Conservation (phyloP, 2,888 invertebrate species). For the Zhengitettix transpicula region DNA sequence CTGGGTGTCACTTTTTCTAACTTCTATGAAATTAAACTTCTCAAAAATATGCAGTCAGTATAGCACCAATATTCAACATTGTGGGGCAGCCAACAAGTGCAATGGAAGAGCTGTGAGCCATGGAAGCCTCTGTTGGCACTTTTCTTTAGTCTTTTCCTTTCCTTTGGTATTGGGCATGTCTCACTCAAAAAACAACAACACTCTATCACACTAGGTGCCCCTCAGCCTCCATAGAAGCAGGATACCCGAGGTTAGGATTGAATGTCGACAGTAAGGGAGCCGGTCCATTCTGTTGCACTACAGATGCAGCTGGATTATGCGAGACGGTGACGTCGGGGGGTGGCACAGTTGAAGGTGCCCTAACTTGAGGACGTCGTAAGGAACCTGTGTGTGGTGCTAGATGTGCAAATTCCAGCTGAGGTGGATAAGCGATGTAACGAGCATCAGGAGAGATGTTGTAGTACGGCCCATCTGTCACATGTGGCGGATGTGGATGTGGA, state of each 20-base stretch:
- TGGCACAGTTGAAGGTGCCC: slow-evolving; percentile 5
- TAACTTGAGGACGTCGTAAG: slow-evolving; percentile 30
- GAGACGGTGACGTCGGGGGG: slow-evolving; percentile 34
- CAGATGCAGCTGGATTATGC: slow-evolving; percentile 22
- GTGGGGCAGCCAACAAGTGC: slow-evolving; percentile 5
- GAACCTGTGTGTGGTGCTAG: slow-evolving; percentile 34
- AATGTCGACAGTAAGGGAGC: slow-evolving; percentile 20
- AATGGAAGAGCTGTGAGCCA: slow-evolving; percentile 3
- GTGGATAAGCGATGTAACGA: slow-evolving; percentile 65
- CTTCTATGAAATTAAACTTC: background rate
- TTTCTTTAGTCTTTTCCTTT: slow-evolving; percentile 3
- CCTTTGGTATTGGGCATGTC: no score
- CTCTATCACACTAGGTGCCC: slow-evolving; percentile 20
- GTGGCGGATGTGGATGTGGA: slow-evolving; percentile 54
- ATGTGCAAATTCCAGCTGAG: slow-evolving; percentile 46
- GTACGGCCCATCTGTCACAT: slow-evolving; percentile 60
- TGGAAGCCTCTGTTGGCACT: slow-evolving; percentile 10
- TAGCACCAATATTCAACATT: slow-evolving; percentile 4
- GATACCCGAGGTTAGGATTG: slow-evolving; percentile 20
- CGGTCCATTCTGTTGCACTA: slow-evolving; percentile 6
- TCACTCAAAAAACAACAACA: no score
- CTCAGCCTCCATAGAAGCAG: slow-evolving; percentile 18
- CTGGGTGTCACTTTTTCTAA: background rate
- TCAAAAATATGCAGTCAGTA: background rate
- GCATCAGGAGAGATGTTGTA: slow-evolving; percentile 57